Evolutionary conservation across 1,140 invertebrate species (phyloP), one percentile per base, ranked within the genome.

Genomic region (Drosophila albomicans): DNA sequence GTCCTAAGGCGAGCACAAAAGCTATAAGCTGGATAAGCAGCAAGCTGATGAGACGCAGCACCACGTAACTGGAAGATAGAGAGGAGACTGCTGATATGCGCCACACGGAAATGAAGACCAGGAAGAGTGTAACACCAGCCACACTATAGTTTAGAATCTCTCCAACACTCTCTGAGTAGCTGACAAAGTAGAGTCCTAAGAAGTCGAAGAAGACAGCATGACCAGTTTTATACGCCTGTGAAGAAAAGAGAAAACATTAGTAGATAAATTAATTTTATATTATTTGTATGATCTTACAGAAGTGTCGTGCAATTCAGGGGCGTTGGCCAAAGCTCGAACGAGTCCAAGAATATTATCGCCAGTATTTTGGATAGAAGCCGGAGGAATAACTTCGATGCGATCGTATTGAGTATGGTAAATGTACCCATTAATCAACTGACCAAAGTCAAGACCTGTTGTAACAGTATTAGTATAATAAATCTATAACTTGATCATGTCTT

Each of bases 321-420:
- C 95, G 46, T 94, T 93, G 0, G 94, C 94, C 75, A 97, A 94
- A 32, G 94, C 94, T 57, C 93, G 91, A 0, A 95, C 93, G 7
- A 97, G 85, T 13, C 95, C 94, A 25, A 97, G 91, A 46, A 97
- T 94, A 90, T 96, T 96, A 78, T 96, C 95, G 68, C 96, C 97
- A 61, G 96, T 96, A 80, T 96, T 94, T 92, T 98, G 97, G 25
- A 98, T 94, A 5, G 96, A 95, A 3, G 96, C 96, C 2, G 95
- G 85, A 4, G 96, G 95, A 80, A 98, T 96, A 77, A 95, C 94
- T 76, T 96, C 94, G 11, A 95, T 94, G 13, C 94, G 94, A 92
- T 98, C 97, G 92, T 96, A 96, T 81, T 95, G 95, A 7, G 97
- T 98, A 85, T 98, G 98, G 89, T 98, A 98, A 0, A 98, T 96